phyloP scores from a whole-genome alignment of 2,797 vertebrate genomes.

The Brachymystax lenok region DNA sequence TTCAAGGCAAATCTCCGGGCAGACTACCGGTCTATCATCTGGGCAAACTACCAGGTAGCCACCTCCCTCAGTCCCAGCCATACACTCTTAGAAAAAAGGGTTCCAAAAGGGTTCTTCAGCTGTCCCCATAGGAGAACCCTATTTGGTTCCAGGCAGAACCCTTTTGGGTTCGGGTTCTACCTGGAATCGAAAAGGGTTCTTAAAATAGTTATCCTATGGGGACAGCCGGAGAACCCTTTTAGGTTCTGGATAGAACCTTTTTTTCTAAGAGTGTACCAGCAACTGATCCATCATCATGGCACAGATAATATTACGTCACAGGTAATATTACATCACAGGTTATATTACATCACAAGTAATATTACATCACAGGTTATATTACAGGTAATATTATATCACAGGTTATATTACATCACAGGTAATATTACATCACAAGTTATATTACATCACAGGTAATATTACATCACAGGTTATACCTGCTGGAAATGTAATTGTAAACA shows the following conservation, averaged over 20 bases:
- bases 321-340: no score
- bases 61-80: slow-evolving; percentile 45
- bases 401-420: no score
- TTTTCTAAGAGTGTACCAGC: slow-evolving; percentile 8
- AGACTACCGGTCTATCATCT: background rate
- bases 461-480: background rate
- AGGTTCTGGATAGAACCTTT: no score
- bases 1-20: background rate
- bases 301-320: slow-evolving; percentile 40
- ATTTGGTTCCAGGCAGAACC: no score
- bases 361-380: background rate
- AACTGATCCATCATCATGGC: slow-evolving; percentile 45
- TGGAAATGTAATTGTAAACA: background rate
- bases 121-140: no score
- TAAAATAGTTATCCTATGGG: no score
- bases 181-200: no score
- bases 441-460: slow-evolving; percentile 25
- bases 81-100: background rate
- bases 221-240: no score
- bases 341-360: no score
- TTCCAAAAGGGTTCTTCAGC: no score
- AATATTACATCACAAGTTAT: no score
- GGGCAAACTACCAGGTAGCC: slow-evolving; percentile 30
- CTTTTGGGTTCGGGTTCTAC: no score
- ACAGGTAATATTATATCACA: slow-evolving; percentile 53